Evolutionary conservation across 2,888 invertebrate genomes (phyloP), one percentile per base, ranked within the genome.

Genomic region (Trissoscelio sp.): DNA sequence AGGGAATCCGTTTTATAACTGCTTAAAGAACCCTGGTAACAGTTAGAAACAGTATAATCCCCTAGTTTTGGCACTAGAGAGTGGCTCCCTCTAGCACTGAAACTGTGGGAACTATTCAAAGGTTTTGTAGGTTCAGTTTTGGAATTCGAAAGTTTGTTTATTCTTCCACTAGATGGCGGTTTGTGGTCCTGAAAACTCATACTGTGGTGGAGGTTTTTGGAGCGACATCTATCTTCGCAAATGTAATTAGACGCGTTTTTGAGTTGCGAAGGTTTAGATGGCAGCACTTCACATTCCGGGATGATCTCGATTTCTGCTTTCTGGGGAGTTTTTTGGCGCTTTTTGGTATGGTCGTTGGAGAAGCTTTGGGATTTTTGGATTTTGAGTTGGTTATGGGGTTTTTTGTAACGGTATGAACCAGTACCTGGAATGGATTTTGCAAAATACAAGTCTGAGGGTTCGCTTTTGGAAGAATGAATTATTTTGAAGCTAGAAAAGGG

Each of bases 171-270:
- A 20, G 6, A 7, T 28, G 16, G 14, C 1, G 20, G n/a, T 22
- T 22, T 58, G 9, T 3, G 44, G 81, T 64, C 83, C 24, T 88
- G 88, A 48, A 88, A 89, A 51, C 88, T 89, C 3, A 82, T 62
- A 22, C 88, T 89, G 51, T 87, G 85, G 12, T 85, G 84, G 20
- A 88, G 58, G 16, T 79, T 18, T 16, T 83, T 86, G 0, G 75
- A 79, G 7, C 53, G 81, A 64, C 72, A 83, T 58, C 74, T 85
- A 14, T 86, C 85, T n/a, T 84, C 83, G 58, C 86, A 86, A 22
- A 86, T 81, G 31, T 87, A 88, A 80, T 83, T 87, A 5, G 84
- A 84, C 2, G 62, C 72, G 6, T 85, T 64, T 20, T 69, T 74
- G 3, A 72, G 18, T 14, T 31, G 72, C 85, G 28, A 85, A 12